phyloP scores from a whole-genome alignment of 1,140 invertebrate species.

The Radopholus similis region DNA sequence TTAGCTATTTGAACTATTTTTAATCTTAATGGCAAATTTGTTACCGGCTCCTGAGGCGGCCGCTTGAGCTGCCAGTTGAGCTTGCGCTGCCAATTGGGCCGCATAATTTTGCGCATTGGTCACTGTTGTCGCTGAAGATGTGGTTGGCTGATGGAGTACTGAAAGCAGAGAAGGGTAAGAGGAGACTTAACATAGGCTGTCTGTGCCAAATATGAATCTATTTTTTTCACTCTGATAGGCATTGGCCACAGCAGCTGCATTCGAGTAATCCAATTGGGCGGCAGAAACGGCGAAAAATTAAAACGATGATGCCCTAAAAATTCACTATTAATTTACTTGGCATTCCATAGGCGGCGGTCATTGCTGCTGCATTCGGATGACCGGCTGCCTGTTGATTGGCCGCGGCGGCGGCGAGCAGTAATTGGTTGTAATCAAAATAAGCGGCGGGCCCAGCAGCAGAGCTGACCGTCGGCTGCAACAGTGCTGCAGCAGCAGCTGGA shows the following conservation, averaged over 20 bases:
- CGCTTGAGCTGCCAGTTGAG: conserved; percentile 17
- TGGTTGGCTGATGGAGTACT: conserved; percentile 4
- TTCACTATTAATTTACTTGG: neutral
- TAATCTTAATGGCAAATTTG: neutral
- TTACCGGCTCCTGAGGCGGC: neutral
- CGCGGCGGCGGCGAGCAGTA: conserved; percentile 12
- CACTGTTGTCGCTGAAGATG: conserved; percentile 3
- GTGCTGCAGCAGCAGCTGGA: conserved; percentile 2
- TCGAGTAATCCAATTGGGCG: conserved; percentile 3
- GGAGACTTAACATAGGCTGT: too few species aligned
- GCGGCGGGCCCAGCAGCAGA: neutral
- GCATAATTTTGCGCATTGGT: conserved; percentile 17
- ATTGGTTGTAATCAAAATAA: conserved; percentile 16
- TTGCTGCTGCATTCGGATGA: neutral
- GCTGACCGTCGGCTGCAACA: neutral
- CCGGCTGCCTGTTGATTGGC: neutral
- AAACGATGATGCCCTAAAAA: too few species aligned
- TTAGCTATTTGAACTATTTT: neutral
- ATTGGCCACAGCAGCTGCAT: neutral
- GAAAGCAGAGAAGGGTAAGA: neutral
- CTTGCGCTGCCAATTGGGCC: conserved; percentile 10
- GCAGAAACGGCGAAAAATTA: too few species aligned
- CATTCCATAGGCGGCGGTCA: conserved; percentile 7
- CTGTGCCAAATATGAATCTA: neutral
- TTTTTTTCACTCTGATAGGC: neutral